Evolutionary conservation across 2,113 vertebrate genomes (phyloP), one percentile per base, ranked within the genome.

Genomic region (Phaethornis superciliosus): DNA sequence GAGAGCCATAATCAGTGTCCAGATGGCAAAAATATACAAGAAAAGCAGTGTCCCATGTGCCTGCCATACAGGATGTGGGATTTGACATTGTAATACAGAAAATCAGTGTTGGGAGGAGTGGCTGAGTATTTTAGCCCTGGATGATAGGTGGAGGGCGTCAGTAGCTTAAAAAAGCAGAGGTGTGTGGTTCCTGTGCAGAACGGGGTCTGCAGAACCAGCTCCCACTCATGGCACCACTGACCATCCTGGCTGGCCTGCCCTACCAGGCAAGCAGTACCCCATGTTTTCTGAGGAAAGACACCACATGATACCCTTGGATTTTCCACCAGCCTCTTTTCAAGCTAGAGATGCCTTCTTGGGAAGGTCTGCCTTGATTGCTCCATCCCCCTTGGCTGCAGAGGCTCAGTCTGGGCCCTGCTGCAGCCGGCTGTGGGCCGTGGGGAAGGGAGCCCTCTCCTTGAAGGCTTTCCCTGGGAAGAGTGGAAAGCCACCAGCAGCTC

Each of bases 161-260:
- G 0, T 4, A 23, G 40, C 44, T 74, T 21, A 58, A 69, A 78
- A 3, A 0, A 4, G 35, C 40, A 52, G 59, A 69, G 58, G 32
- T 37, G 42, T n/a, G 46, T 4, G 5, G 58, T 9, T 89, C n/a
- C 54, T 22, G 4, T 8, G 46, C 30, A 65, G 54, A 27, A 24
- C 4, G 23, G 44, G 47, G 9, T 54, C 40, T 3, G 21, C 63
- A 77, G 85, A 58, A 52, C 7, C 1, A 1, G 18, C 13, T 85
- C 63, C 30, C 58, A 59, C 30, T 14, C 4, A 1, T 0, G 1
- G 21, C 19, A 42, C 10, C 4, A 3, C 1, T 28, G 12, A 40
- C 40, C 28, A 51, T 1, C 32, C 10, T 12, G 8, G 7, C 21
- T 21, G 0, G 12, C 4, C 30, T 51, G 32, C 52, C 37, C 24